These are phyloP conservation scores for Drosophila bocqueti DNA, from an alignment of 1,140 invertebrate species.

Conservation along the genomic window DNA sequence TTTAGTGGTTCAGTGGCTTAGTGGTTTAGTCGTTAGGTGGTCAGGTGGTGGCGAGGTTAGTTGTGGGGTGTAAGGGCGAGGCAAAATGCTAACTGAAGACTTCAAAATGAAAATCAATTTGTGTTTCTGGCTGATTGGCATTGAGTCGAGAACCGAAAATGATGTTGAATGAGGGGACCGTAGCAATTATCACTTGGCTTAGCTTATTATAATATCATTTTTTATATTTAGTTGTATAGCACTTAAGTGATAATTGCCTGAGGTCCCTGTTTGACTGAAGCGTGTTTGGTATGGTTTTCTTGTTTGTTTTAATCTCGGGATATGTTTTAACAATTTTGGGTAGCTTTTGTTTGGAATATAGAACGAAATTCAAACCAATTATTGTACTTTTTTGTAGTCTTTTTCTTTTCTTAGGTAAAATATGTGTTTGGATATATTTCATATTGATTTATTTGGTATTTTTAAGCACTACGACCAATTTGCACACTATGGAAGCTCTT, in stretches of 20 bases:
- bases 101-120: slow-evolving; percentile 36
- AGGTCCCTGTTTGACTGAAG: slow-evolving; percentile 41
- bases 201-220: neutral
- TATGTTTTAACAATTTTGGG: slow-evolving; percentile 42
- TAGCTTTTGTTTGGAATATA: slow-evolving; percentile 70
- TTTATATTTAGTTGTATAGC: too few species aligned
- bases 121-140: slow-evolving; percentile 51
- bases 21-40: slow-evolving; percentile 29
- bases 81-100: slow-evolving; percentile 36
- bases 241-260: neutral
- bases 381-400: slow-evolving; percentile 31
- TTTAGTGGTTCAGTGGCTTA: slow-evolving; percentile 40
- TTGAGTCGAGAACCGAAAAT: slow-evolving; percentile 54
- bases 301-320: slow-evolving; percentile 2
- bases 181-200: neutral
- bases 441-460: slow-evolving; percentile 43
- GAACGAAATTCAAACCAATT: slow-evolving; percentile 85
- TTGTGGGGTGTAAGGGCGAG: slow-evolving; percentile 23
- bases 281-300: slow-evolving; percentile 49
- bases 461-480: slow-evolving; percentile 71
- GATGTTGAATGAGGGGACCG: slow-evolving; percentile 5
- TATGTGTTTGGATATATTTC: slow-evolving; percentile 50
- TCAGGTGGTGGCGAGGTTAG: slow-evolving; percentile 33
- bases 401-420: slow-evolving; percentile 60
- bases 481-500: slow-evolving; percentile 66